Conservation (phyloP, 1,140 invertebrate genomes). For the Brevipalpus yothersi region DNA sequence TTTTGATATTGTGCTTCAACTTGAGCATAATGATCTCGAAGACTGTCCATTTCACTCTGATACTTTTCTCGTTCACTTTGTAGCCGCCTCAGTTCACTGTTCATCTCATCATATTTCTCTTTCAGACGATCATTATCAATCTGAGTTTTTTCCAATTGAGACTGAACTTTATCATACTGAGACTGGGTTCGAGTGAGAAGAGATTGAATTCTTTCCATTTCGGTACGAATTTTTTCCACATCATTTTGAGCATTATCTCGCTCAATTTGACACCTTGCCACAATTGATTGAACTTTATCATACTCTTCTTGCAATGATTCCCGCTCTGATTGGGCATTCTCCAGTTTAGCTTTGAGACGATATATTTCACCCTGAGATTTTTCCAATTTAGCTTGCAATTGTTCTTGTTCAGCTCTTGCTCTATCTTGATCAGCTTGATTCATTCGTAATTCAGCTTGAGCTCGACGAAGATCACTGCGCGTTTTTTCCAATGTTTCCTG, state of each 20-base stretch:
- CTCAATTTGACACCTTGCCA: constrained; percentile 49
- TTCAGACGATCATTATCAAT: constrained; percentile 67
- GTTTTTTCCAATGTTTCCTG: constrained; percentile 67
- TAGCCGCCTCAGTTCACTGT: constrained; percentile 51
- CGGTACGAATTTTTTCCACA: constrained; percentile 64
- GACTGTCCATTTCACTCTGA: constrained; percentile 44
- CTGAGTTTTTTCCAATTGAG: constrained; percentile 58
- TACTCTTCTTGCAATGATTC: constrained; percentile 73
- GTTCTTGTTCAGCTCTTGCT: constrained; percentile 45
- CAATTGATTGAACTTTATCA: constrained; percentile 20
- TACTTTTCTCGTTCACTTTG: constrained; percentile 53
- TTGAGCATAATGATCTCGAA: constrained; percentile 66
- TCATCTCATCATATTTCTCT: constrained; percentile 58
- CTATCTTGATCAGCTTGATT: constrained; percentile 60
- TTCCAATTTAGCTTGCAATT: constrained; percentile 67
- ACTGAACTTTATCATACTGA: constrained; percentile 68
- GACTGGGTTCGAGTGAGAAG: constrained; percentile 65
- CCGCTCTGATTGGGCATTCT: constrained; percentile 78
- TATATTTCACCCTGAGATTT: constrained; percentile 85
- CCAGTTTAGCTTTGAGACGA: constrained; percentile 65
- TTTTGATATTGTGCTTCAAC: constrained; percentile 53
- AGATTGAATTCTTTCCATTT: constrained; percentile 61
- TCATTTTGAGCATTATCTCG: constrained; percentile 57
- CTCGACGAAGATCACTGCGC: constrained; percentile 51
- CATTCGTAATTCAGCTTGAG: constrained; percentile 39